Base-by-base conservation (phyloP, 2,113 vertebrate species). In the Corapipo altera region DNA sequence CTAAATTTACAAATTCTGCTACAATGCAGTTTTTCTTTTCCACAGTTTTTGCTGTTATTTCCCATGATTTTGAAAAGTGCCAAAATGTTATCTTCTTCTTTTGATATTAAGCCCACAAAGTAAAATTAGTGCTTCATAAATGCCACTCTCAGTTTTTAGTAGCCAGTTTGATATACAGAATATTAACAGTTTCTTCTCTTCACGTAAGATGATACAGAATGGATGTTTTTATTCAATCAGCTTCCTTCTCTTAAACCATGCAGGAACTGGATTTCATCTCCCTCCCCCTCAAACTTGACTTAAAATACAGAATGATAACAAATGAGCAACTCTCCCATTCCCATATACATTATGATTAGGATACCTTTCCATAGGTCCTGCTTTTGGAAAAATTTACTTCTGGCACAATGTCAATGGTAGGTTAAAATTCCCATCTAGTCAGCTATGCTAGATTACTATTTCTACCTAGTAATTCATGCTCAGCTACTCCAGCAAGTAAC, bases 361-460 rank as follows among this genome's bases (percentile, higher is more conserved):
- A 2, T 49, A 57, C 6, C 26, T 73, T 85, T 19, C 67, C 52
- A 85, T 3, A 76, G n/a, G 66, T 57, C 8, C 23, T 51, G 12
- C n/a, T 71, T 86, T 67, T 35, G 43, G 59, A 43, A 88, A 77
- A 66, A 64, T 30, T 77, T 69, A 76, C 22, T 75, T 62, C 48
- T 77, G 27, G 21, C 0, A 0, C 81, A 74, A 19, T 22, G 35
- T 32, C 18, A 80, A 5, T 1, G 9, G 27, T 4, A 67, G 17
- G 44, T 44, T 84, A 92, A 59, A 89, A 89, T 28, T 89, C 37
- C 8, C 24, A 72, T 26, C 21, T 27, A 59, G 16, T 85, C 8
- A 51, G 8, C 55, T 58, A 52, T 3, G 9, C 8, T 11, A 52
- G 44, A 80, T 65, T 51, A 66, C 9, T 62, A 8, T 81, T 55